Conservation (phyloP, 2,797 vertebrate species). For the Tolypeutes matacus region DNA sequence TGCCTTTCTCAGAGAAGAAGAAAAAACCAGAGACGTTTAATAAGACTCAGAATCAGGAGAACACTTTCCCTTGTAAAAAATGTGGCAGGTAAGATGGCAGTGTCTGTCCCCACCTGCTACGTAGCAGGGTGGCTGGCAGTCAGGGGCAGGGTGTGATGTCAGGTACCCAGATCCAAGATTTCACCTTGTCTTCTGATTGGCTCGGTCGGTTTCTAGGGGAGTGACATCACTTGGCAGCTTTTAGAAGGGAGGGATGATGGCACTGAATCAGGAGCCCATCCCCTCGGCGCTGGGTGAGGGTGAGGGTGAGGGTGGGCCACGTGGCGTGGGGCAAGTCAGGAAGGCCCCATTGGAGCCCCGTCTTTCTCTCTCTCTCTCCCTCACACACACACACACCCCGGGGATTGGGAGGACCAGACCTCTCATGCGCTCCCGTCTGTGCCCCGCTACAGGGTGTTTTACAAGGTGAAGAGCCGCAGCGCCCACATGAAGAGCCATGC, state of each 20-base stretch:
- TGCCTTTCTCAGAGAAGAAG: constrained; percentile 87
- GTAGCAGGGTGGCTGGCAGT: neutral
- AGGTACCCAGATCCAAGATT: neutral
- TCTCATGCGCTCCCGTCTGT: neutral
- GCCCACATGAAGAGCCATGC: constrained; percentile 99
- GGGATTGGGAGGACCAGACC: neutral
- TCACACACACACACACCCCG: neutral
- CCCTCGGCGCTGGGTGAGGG: neutral
- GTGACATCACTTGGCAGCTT: constrained; percentile 39
- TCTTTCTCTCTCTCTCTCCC: neutral
- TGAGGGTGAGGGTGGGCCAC: too few relatives aligned
- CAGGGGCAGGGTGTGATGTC: constrained; percentile 43
- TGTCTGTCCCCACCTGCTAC: neutral
- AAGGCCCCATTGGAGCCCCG: neutral
- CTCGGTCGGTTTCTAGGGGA: constrained; percentile 51
- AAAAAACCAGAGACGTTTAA: constrained; percentile 83
- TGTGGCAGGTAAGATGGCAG: constrained; percentile 94
- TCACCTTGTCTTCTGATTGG: constrained; percentile 31
- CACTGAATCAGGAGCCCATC: neutral
- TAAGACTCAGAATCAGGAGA: constrained; percentile 92
- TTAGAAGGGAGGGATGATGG: neutral
- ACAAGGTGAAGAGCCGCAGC: constrained; percentile 98
- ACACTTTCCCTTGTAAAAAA: constrained; percentile 99
- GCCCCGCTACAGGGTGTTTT: constrained; percentile 92
- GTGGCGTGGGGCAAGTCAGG: neutral